Conservation (phyloP, 2,797 vertebrate genomes). For the Acomys russatus region DNA sequence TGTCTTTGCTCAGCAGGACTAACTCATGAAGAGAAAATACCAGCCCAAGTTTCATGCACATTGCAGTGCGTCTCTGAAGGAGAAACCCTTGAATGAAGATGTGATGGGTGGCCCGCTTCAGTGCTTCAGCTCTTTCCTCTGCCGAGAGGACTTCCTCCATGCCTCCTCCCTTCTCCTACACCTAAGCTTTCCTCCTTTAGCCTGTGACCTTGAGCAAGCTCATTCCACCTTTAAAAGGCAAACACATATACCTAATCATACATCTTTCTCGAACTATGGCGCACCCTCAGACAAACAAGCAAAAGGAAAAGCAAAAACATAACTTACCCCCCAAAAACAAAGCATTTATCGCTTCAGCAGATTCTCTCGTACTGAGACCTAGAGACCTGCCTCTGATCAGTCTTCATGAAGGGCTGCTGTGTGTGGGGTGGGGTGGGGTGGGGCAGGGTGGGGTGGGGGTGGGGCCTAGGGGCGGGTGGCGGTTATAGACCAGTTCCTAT, state of each 20-base stretch:
- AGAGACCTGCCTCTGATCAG: background rate
- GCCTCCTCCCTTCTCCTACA: background rate
- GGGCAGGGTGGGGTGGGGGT: no score
- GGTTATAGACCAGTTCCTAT: background rate
- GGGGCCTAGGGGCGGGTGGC: no score
- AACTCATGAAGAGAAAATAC: background rate
- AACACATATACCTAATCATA: background rate
- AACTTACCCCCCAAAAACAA: background rate
- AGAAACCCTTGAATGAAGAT: background rate
- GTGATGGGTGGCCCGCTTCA: background rate
- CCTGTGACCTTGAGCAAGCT: background rate
- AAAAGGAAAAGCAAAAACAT: background rate
- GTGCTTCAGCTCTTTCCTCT: background rate
- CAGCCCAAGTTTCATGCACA: background rate
- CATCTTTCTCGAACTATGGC: background rate
- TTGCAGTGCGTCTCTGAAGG: background rate
- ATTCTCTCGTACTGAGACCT: conserved; percentile 7
- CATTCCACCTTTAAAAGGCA: background rate
- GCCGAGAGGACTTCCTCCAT: background rate
- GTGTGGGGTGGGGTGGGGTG: background rate
- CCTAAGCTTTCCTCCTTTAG: conserved; percentile 9
- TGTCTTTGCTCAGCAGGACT: background rate
- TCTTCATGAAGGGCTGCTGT: background rate
- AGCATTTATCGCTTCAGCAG: background rate
- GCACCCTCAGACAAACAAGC: background rate